phyloP scores from a whole-genome alignment of 2,797 vertebrate genomes.

The Gymnocypris eckloni region DNA sequence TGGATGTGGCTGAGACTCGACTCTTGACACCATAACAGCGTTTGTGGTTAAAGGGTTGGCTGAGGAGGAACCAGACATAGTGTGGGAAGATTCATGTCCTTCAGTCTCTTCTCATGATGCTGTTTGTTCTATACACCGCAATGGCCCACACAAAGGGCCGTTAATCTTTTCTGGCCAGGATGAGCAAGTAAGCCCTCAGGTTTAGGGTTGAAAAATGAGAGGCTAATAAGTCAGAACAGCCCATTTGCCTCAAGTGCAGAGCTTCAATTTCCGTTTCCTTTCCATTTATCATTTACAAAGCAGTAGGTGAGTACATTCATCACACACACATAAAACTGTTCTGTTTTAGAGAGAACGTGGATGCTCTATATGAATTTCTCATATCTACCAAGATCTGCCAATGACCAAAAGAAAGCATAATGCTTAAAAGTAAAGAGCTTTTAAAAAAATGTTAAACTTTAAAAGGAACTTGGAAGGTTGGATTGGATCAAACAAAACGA shows the following conservation, averaged over 20 bases:
- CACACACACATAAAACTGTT: neutral
- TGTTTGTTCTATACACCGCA: neutral
- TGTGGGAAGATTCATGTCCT: constrained; percentile 14
- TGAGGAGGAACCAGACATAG: neutral
- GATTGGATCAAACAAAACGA: neutral
- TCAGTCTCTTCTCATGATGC: neutral
- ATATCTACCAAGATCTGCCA: neutral
- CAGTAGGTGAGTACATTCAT: neutral
- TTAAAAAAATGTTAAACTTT: neutral
- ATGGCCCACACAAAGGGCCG: neutral
- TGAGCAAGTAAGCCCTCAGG: neutral
- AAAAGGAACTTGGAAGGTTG: neutral
- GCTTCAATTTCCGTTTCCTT: neutral
- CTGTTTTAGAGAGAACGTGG: neutral
- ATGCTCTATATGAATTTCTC: neutral
- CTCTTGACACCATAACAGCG: constrained; percentile 1
- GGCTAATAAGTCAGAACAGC: neutral
- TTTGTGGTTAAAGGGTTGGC: constrained; percentile 21
- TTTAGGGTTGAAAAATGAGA: constrained; percentile 20
- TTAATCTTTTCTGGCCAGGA: neutral
- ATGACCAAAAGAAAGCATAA: neutral
- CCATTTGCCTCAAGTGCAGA: neutral
- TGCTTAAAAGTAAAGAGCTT: neutral
- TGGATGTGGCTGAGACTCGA: constrained; percentile 6
- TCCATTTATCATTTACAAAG: neutral